These are phyloP conservation scores for Sinocyclocheilus rhinocerous DNA, from an alignment of 2,113 vertebrate species.

Conservation along the genomic window DNA sequence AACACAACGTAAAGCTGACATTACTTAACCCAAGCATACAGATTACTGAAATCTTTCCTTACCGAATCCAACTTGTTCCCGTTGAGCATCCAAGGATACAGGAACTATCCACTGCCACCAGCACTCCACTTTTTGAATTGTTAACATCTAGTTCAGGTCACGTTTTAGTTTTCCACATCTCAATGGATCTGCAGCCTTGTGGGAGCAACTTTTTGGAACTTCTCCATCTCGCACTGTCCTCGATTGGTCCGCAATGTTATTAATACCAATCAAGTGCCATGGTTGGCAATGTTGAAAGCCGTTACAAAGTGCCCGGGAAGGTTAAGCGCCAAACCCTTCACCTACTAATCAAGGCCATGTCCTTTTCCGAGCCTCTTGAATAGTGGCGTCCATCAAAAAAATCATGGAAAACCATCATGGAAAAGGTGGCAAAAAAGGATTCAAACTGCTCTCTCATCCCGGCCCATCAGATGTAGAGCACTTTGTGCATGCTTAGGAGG, in stretches of 20 bases:
- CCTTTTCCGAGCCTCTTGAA: slow-evolving; percentile 38
- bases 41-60: slow-evolving; percentile 35
- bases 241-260: background rate
- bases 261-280: slow-evolving; percentile 24
- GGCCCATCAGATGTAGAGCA: slow-evolving; percentile 65
- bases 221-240: slow-evolving; percentile 18
- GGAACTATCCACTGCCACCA: slow-evolving; percentile 14
- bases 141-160: background rate
- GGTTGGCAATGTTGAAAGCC: slow-evolving; percentile 8
- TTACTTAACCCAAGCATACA: slow-evolving; percentile 6
- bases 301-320: slow-evolving; percentile 16
- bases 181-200: background rate
- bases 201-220: slow-evolving; percentile 10
- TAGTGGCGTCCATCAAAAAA: slow-evolving; percentile 12
- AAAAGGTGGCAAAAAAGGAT: slow-evolving; percentile 55
- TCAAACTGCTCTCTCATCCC: slow-evolving; percentile 75
- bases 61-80: slow-evolving; percentile 18
- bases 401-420: slow-evolving; percentile 6
- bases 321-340: slow-evolving; percentile 10
- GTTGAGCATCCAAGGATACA: slow-evolving; percentile 30
- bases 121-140: background rate
- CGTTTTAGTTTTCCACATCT: slow-evolving; percentile 21
- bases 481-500: slow-evolving; percentile 60
- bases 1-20: background rate
- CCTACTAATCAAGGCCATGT: slow-evolving; percentile 44